A percentile compares a stretch with the other conserved stretches of the same genome.
Conservation (phyloP, 2,797 vertebrate species). For the Lutjanus argentimaculatus region DNA sequence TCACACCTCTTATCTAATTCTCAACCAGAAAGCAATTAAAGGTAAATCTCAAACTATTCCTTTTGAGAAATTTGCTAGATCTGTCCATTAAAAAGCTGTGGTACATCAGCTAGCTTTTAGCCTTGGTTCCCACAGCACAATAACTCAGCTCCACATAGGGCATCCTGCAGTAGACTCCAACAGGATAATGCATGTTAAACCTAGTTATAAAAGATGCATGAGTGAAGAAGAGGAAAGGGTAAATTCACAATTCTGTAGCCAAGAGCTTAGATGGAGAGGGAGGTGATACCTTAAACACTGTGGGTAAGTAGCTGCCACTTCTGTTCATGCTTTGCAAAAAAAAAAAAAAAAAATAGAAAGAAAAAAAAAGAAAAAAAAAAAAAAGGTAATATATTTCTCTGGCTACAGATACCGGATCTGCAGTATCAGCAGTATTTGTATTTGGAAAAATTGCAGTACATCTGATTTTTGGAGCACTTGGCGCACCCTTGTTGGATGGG, state of each 20-base stretch:
- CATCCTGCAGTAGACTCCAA: neutral
- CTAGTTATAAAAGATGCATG: constrained; percentile 1
- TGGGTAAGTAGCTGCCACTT: neutral
- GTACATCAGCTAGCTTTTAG: neutral
- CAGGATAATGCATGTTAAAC: neutral
- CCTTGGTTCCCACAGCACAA: neutral
- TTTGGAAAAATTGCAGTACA: neutral
- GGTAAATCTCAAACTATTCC: neutral
- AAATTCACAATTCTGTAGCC: constrained; percentile 4
- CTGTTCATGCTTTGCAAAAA: neutral
- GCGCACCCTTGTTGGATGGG: no score
- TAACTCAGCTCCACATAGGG: neutral
- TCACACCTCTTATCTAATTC: neutral
- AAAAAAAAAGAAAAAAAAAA: neutral
- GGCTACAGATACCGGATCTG: neutral
- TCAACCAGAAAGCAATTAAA: neutral
- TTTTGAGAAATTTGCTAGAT: neutral
- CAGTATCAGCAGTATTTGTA: neutral
- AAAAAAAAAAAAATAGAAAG: neutral
- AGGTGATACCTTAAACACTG: neutral
- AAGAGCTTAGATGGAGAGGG: neutral
- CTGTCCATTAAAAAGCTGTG: neutral
- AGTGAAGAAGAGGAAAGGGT: neutral
- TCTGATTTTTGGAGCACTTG: neutral
- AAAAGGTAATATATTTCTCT: neutral